Conservation (phyloP, 2,797 vertebrate species). For the Enteromius thamalakanensis region DNA sequence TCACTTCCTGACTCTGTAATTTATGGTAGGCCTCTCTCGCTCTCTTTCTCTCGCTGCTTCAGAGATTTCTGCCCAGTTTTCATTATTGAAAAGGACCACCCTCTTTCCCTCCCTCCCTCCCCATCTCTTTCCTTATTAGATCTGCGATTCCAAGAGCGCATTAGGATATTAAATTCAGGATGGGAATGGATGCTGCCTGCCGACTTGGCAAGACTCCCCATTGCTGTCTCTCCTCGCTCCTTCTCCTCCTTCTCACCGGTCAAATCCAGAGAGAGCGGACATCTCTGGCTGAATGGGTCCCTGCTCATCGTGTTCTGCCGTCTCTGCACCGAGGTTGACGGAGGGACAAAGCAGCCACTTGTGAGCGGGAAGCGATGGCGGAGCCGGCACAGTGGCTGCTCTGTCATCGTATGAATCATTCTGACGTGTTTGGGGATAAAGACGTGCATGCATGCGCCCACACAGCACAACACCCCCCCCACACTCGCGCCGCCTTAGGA, state of each 20-base stretch:
- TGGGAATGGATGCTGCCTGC: slow-evolving; percentile 51
- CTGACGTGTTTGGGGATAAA: slow-evolving; percentile 60
- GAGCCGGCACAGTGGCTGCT: slow-evolving; percentile 66
- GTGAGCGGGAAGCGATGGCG: slow-evolving; percentile 62
- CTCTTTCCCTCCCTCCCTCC: slow-evolving; percentile 29
- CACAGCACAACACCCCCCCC: slow-evolving; percentile 39
- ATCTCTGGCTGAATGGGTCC: slow-evolving; percentile 48
- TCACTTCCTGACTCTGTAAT: slow-evolving; percentile 67
- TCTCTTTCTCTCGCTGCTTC: slow-evolving; percentile 35
- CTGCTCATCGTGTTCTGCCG: slow-evolving; percentile 24
- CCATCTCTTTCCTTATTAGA: slow-evolving; percentile 59
- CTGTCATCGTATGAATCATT: slow-evolving; percentile 60
- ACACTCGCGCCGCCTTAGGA: slow-evolving; percentile 30
- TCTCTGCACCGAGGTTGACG: slow-evolving; percentile 49
- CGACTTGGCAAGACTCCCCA: slow-evolving; percentile 51
- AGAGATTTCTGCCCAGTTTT: slow-evolving; percentile 60
- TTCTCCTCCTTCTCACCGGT: slow-evolving; percentile 15
- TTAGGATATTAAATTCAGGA: slow-evolving; percentile 65
- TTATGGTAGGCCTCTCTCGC: slow-evolving; percentile 63
- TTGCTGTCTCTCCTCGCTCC: slow-evolving; percentile 14
- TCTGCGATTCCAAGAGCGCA: slow-evolving; percentile 57
- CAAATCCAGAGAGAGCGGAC: slow-evolving; percentile 42
- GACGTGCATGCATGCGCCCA: slow-evolving; percentile 58
- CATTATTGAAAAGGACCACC: slow-evolving; percentile 58
- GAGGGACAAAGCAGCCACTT: slow-evolving; percentile 72